phyloP scores from a whole-genome alignment of 2,113 vertebrate genomes.

The Megaceryle torquata region DNA sequence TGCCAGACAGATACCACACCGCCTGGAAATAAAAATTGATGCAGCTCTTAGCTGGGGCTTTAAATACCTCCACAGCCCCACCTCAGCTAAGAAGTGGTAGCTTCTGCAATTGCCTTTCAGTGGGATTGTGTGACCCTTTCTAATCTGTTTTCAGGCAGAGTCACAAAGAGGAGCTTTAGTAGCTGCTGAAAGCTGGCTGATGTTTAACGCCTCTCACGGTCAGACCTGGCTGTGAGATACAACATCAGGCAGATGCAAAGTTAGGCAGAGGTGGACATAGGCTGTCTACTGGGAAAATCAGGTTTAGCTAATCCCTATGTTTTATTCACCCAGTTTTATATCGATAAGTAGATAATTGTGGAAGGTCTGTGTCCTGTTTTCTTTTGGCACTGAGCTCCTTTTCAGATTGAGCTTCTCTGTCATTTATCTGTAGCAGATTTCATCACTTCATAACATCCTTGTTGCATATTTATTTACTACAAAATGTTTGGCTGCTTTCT shows the following conservation, averaged over 20 bases:
- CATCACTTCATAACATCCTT: background rate
- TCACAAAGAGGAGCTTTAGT: background rate
- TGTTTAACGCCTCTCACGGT: background rate
- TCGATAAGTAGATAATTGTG: background rate
- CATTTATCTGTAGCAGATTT: background rate
- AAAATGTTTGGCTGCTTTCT: background rate
- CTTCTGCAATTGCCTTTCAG: background rate
- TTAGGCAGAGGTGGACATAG: background rate
- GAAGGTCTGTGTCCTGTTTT: background rate
- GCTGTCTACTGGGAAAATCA: background rate
- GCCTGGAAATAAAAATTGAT: background rate
- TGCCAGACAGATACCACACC: background rate
- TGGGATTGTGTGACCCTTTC: background rate
- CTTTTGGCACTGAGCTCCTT: background rate
- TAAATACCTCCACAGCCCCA: background rate
- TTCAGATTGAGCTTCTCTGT: background rate
- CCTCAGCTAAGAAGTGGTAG: background rate
- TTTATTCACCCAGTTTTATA: background rate
- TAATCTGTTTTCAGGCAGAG: background rate
- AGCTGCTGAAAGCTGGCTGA: background rate
- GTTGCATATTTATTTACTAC: background rate
- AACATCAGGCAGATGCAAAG: background rate
- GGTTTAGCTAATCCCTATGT: background rate
- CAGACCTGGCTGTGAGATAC: background rate
- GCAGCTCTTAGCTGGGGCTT: background rate